A percentile compares a stretch with the other conserved stretches of the same genome.
Conservation (phyloP, 2,888 invertebrate genomes). For the Microlaimidae sp. region DNA sequence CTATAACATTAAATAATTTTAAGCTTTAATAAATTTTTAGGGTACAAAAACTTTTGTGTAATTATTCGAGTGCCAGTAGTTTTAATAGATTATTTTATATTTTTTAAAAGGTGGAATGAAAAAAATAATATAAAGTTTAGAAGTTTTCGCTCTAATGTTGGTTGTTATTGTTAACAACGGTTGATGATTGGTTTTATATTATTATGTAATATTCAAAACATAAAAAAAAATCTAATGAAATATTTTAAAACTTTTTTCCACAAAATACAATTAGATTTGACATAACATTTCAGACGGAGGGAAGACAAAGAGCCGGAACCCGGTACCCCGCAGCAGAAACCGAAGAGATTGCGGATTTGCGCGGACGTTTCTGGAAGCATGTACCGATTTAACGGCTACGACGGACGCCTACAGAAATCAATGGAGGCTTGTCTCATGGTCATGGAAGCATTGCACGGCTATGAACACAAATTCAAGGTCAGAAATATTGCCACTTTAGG, state of each 20-base stretch:
- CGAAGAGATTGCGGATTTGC: slow-evolving; percentile 66
- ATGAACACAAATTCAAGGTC: slow-evolving; percentile 58
- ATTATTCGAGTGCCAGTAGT: too few species aligned
- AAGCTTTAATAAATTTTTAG: too few species aligned
- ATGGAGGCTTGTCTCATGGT: slow-evolving; percentile 72
- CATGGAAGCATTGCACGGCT: slow-evolving; percentile 75
- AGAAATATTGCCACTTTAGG: too few species aligned
- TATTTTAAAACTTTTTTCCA: background rate
- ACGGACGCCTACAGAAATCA: slow-evolving; percentile 72
- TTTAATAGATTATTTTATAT: too few species aligned
- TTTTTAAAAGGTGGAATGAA: too few species aligned
- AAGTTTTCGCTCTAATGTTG: too few species aligned
- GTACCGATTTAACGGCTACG: slow-evolving; percentile 92
- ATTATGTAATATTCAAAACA: slow-evolving; percentile 42
- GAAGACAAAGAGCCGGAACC: slow-evolving; percentile 30
- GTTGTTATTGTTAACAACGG: too few species aligned
- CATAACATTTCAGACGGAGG: slow-evolving; percentile 23
- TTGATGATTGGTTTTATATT: too few species aligned
- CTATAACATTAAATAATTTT: too few species aligned
- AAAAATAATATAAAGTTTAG: too few species aligned
- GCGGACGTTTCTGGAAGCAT: slow-evolving; percentile 90
- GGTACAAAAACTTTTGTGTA: too few species aligned
- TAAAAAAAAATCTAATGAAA: slow-evolving; percentile 29
- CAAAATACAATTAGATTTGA: too few species aligned
- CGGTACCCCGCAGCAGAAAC: slow-evolving; percentile 66